Evolutionary conservation across 1,140 invertebrate genomes (phyloP).

Genomic region (Acyrthosiphon pisum): DNA sequence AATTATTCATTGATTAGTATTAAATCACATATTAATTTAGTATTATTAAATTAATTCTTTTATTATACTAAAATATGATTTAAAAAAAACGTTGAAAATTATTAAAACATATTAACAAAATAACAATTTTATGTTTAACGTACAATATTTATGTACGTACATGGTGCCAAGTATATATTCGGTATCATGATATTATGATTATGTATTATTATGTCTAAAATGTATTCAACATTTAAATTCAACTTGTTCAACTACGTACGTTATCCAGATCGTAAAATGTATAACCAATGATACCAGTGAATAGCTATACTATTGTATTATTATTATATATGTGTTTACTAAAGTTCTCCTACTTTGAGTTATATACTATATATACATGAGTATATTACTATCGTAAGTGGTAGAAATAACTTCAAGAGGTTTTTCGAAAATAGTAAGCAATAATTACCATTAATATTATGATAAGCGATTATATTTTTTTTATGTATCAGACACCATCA

Average conservation of each 20-base stretch:
- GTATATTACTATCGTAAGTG: neutral
- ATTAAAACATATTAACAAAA: neutral
- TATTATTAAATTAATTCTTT: neutral
- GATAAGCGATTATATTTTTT: neutral
- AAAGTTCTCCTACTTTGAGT: no score
- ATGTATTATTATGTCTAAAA: neutral
- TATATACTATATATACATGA: neutral
- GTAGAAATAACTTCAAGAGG: neutral
- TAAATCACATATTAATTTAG: no score
- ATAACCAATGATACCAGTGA: neutral
- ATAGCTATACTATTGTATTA: neutral
- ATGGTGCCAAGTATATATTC: no score
- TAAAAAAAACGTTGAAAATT: neutral
- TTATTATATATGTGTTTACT: neutral
- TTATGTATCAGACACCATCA: neutral
- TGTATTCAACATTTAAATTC: neutral
- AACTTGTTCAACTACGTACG: neutral
- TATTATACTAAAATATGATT: neutral
- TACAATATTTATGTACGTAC: no score
- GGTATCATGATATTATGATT: neutral
- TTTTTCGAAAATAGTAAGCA: neutral
- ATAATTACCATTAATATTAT: neutral
- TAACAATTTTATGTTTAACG: neutral
- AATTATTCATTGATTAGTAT: neutral
- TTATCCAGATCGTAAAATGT: neutral